These are phyloP conservation scores for Choristoneura rosaceana DNA, from an alignment of 2,888 invertebrate genomes.

Conservation along the genomic window DNA sequence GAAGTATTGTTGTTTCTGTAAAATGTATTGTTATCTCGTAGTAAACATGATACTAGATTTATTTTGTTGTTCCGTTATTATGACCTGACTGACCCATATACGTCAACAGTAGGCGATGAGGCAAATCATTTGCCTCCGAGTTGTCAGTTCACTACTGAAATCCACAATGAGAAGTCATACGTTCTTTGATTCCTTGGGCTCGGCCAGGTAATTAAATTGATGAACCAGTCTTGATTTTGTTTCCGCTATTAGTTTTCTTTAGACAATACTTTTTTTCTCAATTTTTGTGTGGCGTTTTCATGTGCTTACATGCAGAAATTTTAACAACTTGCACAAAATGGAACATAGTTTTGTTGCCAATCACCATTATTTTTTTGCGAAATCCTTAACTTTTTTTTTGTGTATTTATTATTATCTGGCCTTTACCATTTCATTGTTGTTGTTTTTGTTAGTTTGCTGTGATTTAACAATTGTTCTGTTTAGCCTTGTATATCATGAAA, in stretches of 20 bases:
- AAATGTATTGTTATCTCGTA: conserved; percentile 43
- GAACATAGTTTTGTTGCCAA: neutral
- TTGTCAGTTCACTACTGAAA: conserved; percentile 79
- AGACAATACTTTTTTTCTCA: neutral
- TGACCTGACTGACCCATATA: conserved; percentile 79
- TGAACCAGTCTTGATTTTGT: conserved; percentile 41
- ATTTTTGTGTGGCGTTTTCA: conserved; percentile 8
- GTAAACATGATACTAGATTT: conserved; percentile 43
- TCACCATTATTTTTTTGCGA: neutral
- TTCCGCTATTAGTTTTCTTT: conserved; percentile 22
- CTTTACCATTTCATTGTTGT: neutral
- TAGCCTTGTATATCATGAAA: neutral
- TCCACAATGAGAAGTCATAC: conserved; percentile 83
- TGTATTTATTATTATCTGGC: neutral
- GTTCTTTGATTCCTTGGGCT: conserved; percentile 78
- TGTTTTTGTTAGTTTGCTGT: neutral
- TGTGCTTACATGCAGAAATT: neutral
- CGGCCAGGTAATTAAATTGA: conserved; percentile 76
- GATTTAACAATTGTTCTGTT: neutral
- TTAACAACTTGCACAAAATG: neutral
- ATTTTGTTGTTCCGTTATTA: conserved; percentile 54
- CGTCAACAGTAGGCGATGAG: conserved; percentile 83
- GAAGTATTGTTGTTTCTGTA: conserved; percentile 44
- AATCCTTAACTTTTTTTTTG: neutral
- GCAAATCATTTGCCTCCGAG: conserved; percentile 74